phyloP scores from a whole-genome alignment of 2,797 vertebrate species.

The Diglossa cyanea region DNA sequence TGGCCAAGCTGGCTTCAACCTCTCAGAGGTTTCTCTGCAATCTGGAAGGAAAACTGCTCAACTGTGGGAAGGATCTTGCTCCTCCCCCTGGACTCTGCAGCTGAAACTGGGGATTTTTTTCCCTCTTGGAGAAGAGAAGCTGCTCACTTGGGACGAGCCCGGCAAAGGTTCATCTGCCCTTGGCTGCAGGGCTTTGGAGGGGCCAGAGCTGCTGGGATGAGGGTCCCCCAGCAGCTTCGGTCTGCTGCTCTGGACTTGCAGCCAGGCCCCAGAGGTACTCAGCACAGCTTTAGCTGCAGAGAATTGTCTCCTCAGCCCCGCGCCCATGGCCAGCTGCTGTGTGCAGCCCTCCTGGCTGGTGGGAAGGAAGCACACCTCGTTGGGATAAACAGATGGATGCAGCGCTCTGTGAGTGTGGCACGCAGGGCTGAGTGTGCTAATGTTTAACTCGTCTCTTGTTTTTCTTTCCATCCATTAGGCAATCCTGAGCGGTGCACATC shows the following conservation, averaged over 20 bases:
- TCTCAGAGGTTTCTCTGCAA: neutral
- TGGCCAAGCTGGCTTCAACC: neutral
- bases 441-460: conserved; percentile 21
- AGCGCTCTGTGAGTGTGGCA: neutral
- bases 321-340: neutral
- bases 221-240: neutral
- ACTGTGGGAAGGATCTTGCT: neutral
- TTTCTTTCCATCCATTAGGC: conserved; percentile 72
- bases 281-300: neutral
- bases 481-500: conserved; percentile 15
- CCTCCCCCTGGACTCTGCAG: neutral
- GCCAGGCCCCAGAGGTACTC: neutral
- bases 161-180: neutral
- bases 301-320: neutral
- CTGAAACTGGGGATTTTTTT: neutral
- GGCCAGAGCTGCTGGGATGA: neutral
- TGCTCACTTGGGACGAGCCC: neutral
- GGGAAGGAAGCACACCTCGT: neutral
- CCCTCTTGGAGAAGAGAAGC: neutral
- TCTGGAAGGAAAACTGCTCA: conserved; percentile 32
- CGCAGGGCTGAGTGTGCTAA: neutral
- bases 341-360: neutral
- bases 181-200: neutral
- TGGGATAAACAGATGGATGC: neutral
- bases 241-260: neutral